Evolutionary conservation across 2,888 invertebrate genomes (phyloP), one percentile per base, ranked within the genome.

Genomic region (Teleogryllus oceanicus): DNA sequence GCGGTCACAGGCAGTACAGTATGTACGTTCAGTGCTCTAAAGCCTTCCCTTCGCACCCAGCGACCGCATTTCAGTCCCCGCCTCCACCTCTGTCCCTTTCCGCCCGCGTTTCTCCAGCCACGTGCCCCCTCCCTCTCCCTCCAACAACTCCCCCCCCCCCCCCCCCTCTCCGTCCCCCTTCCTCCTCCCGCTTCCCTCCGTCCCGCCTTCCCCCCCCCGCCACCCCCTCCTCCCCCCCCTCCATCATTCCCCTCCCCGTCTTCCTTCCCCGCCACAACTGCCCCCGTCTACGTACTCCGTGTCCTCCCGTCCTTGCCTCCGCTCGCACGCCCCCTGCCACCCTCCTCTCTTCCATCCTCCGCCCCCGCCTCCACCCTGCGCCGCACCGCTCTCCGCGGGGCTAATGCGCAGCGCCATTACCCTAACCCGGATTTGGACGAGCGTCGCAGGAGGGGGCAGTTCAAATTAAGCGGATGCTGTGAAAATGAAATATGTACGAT

Each of bases 401-500:
- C 13, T 62, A 62, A 62, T 62, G 62, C 62, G 62, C 62, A 16
- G 62, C 62, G 62, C n/a, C 62, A 62, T 62, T 62, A 62, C 62
- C 62, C 62, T 62, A 62, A 62, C 62, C 62, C 62, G 62, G 62
- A 62, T 62, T n/a, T 13, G 62, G 62, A n/a, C 62, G n/a, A 62
- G 62, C 62, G 16, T n/a, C 13, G 62, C n/a, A n/a, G 16, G 16
- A n/a, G 62, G 62, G 62, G n/a, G 16, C 62, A n/a, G 16, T 62
- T 62, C 62, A 62, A 62, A 62, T 62, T 62, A 62, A 62, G 62
- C 62, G 62, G 62, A 62, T 62, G 62, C 62, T 62, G 62, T 62
- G 62, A 62, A 62, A 62, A 62, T 62, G 62, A 62, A 62, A 62
- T 62, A 62, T 62, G 62, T 62, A 62, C 62, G 62, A 62, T 62